Evolutionary conservation across 2,888 invertebrate genomes (phyloP), one percentile per base, ranked within the genome.

Genomic region (Euphydryas editha): DNA sequence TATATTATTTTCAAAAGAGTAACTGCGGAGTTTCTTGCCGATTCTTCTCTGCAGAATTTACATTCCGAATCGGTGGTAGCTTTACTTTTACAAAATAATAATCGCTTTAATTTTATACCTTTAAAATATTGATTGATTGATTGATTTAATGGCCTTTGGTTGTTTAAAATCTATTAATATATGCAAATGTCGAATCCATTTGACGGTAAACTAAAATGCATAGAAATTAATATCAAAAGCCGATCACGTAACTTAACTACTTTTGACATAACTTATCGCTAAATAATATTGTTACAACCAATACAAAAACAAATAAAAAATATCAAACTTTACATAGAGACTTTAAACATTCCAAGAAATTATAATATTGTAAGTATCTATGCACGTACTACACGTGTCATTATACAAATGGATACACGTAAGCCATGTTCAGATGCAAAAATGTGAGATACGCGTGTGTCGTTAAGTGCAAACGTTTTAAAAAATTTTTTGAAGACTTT

Each of bases 321-420:
- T 49, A 18, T n/a, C n/a, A 49, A 15, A 11, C 20, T 49, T 54
- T n/a, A n/a, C n/a, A 30, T 24, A 30, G 54, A 54, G 17, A 30
- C 30, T 36, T n/a, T 36, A n/a, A 47, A 17, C 47, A 51, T 51
- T 51, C 30, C 24, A 2, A 0, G 20, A 21, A 20, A 47, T 47
- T 51, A 51, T 51, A 51, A 51, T 51, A 51, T 49, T 42, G 47
- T 24, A 36, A 44, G 15, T n/a, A 44, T 36, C 20, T 36, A 18
- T 18, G 36, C 63, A 64, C 59, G 63, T 64, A 64, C 36, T 36
- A 51, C 59, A 54, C 58, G 24, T 54, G 54, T 54, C 54, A 54
- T 64, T 64, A 64, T 42, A 51, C 58, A 49, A 62, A 62, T 62
- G 39, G 30, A 44, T 64, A 49, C 58, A 44, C 51, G 44, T 54